These are phyloP conservation scores for Oncorhynchus kisutch DNA, from an alignment of 2,113 vertebrate species.

Conservation along the genomic window DNA sequence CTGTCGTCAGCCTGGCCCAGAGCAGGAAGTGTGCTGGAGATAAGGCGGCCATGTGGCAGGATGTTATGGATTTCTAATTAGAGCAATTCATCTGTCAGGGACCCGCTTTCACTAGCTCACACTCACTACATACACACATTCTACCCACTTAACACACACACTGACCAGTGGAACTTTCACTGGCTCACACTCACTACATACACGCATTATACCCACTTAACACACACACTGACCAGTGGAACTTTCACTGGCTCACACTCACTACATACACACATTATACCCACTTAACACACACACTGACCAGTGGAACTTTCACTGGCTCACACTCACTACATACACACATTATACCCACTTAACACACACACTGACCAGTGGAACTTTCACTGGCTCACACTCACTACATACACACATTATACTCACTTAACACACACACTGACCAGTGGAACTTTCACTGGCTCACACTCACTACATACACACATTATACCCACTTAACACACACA, in stretches of 20 bases:
- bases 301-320: constrained; percentile 70
- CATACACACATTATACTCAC: neutral
- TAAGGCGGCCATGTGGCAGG: constrained; percentile 99
- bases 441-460: constrained; percentile 70
- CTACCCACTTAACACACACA: constrained; percentile 11
- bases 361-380: constrained; percentile 60
- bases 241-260: constrained; percentile 70
- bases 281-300: no score
- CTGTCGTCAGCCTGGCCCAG: constrained; percentile 95
- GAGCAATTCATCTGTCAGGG: constrained; percentile 99
- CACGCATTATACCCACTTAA: constrained; percentile 10
- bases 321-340: neutral
- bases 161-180: constrained; percentile 69
- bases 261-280: no score
- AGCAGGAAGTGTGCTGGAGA: constrained; percentile 98
- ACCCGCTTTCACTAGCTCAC: constrained; percentile 79
- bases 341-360: constrained; percentile 10
- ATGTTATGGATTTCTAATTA: constrained; percentile 99
- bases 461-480: no score
- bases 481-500: no score
- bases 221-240: no score
- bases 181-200: constrained; percentile 7
- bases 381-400: constrained; percentile 45
- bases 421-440: neutral
- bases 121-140: neutral